Evolutionary conservation across 2,113 vertebrate species (phyloP), one percentile per base, ranked within the genome.

Genomic region (Arizona elegans): DNA sequence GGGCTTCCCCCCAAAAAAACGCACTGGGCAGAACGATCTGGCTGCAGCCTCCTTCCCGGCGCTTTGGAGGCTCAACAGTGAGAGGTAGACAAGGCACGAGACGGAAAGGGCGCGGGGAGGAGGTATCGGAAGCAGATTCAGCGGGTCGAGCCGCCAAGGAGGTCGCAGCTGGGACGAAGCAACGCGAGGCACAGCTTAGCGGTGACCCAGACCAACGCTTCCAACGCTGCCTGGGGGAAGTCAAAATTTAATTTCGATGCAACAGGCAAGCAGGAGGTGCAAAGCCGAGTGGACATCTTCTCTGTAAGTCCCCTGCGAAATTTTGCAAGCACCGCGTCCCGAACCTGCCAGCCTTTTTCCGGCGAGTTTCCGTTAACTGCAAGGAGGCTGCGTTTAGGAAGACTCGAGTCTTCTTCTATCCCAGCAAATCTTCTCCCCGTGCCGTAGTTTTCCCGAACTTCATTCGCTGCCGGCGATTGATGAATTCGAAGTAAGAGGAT

Each of bases 221-320:
- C n/a, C 70, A 3, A 19, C n/a, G 1, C 47, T 50, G 47, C 15
- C n/a, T 38, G n/a, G n/a, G 70, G 0, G n/a, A 8, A 8, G 70
- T 43, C 1, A 19, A 19, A 38, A 81, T 19, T 19, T 3, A 75
- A n/a, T n/a, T 17, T 33, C n/a, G n/a, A 38, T 8, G 70, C 70
- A 43, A 43, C 43, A 19, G n/a, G n/a, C 70, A 19, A 81, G 15
- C n/a, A 81, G n/a, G n/a, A 19, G n/a, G 19, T 3, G 70, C 70
- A 33, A 19, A 33, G 2, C 13, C 15, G 70, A 75, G 6, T 3
- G n/a, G n/a, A 38, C 70, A 38, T n/a, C n/a, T 87, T 95, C 47
- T 75, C 93, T 4, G 93, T 94, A 81, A 91, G 88, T 54, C 94
- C 97, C 96, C 98, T 11, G 55, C 86, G 81, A 97, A 96, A 89